Evolutionary conservation across 2,888 invertebrate genomes (phyloP), one percentile per base, ranked within the genome.

Genomic region (Himalopsyche japonica): DNA sequence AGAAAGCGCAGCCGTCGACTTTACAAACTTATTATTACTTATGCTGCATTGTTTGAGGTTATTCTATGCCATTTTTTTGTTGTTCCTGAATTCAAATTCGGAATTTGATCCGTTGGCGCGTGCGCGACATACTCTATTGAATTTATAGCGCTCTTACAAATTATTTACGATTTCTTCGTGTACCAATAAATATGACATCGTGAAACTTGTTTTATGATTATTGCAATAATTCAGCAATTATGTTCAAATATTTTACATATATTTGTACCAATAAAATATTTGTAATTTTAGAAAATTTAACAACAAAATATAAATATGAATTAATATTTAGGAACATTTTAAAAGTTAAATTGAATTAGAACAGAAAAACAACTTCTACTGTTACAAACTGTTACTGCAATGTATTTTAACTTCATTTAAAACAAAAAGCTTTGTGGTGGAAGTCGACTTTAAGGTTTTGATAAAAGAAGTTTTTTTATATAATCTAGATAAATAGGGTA

Each of bases 1-100:
- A 70, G 70, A 70, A 70, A 70, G 70, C 70, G 70, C 70, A 70
- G 70, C 70, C 70, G 70, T 70, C 70, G 70, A 70, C 70, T 70
- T 70, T 70, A 70, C 70, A 70, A 27, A 70, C 20, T 70, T 70
- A 70, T 70, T 70, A 70, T 70, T 70, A 27, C 70, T 27, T 70
- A 70, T 70, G 70, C 70, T 70, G 70, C 15, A 30, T 70, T 70
- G 70, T 70, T 70, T 70, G 70, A 70, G 70, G 70, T 70, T 70
- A 70, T 70, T 70, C 70, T 30, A 70, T 70, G 70, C 70, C 30
- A 70, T 70, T 70, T 70, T 49, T 70, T 70, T 70, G 30, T 70
- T 27, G 15, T 70, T 70, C 8, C 70, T 70, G 70, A 30, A 70
- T 70, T 70, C 27, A 70, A 70, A 70, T 70, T 30, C 30, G 70